Conservation (phyloP, 2,113 vertebrate species). For the Notothenia coriiceps region DNA sequence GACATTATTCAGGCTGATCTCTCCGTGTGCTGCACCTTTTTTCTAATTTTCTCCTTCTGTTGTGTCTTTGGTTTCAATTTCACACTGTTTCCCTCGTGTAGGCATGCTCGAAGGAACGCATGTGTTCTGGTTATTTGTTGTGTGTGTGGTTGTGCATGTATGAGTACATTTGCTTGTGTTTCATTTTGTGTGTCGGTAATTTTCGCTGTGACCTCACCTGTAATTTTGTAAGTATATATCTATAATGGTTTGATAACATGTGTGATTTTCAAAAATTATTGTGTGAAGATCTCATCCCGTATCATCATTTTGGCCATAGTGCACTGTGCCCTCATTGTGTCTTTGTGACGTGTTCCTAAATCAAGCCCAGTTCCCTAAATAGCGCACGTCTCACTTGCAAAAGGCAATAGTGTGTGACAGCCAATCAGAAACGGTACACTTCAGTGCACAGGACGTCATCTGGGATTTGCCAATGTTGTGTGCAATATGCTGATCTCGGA, state of each 20-base stretch:
- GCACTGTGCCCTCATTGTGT: constrained; percentile 36
- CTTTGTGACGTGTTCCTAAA: constrained; percentile 39
- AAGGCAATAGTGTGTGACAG: constrained; percentile 61
- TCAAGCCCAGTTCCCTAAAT: constrained; percentile 47
- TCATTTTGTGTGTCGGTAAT: neutral
- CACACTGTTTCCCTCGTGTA: neutral
- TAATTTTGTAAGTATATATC: constrained; percentile 38
- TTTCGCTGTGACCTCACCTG: constrained; percentile 24
- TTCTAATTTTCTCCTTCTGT: constrained; percentile 18
- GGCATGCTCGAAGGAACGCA: constrained; percentile 31
- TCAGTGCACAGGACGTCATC: constrained; percentile 50
- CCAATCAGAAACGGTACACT: constrained; percentile 67
- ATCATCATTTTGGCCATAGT: constrained; percentile 19
- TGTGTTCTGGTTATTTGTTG: constrained; percentile 9
- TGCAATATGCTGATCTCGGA: constrained; percentile 51
- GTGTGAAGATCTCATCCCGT: constrained; percentile 10
- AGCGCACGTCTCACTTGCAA: constrained; percentile 38
- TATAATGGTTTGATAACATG: neutral
- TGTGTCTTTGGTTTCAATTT: neutral
- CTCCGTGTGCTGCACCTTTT: constrained; percentile 7
- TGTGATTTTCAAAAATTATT: constrained; percentile 2
- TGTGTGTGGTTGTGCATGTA: constrained; percentile 4
- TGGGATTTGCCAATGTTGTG: constrained; percentile 40
- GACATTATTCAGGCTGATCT: neutral
- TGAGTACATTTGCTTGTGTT: constrained; percentile 4